Evolutionary conservation across 2,113 vertebrate genomes (phyloP), one percentile per base, ranked within the genome.

Genomic region (human (Homo sapiens)): DNA sequence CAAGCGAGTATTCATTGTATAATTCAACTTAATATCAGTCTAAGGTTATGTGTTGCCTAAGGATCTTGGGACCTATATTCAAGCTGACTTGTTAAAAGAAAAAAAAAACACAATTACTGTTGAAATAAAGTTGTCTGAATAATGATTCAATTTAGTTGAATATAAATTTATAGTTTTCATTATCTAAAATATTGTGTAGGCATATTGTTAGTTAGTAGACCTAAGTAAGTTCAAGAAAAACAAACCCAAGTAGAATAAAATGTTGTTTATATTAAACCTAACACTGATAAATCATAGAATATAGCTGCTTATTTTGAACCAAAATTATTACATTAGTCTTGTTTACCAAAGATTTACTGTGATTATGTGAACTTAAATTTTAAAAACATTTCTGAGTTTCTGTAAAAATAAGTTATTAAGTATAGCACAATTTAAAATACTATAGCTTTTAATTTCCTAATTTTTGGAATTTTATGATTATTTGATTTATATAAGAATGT

Each of bases 71-170:
- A 93, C 76, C 20, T 92, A 50, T 35, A 64, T 93, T 75, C 35
- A 90, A 76, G 20, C 11, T 75, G 12, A 68, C 6, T 9, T 52
- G 43, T 13, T 78, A 48, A 57, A 79, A 81, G 11, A 57, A 6
- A 52, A 52, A 17, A 52, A 52, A 17, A 52, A 84, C 8, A 20
- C 27, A 75, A 57, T 92, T 40, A 38, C 14, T 81, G 4, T 25
- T 59, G 40, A 76, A 91, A 91, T 48, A 40, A 89, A 94, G n/a
- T 92, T 78, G 43, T 84, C 48, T 85, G 45, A 43, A 87, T 80
- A 83, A 89, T 80, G n/a, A 93, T 57, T 48, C 25, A 11, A 81
- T 64, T 79, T 84, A 85, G 61, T 78, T 90, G 13, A 84, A 84
- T n/a, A 84, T 43, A 72, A 43, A 85, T 72, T 93, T 35, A 20